Base-by-base conservation (phyloP, 2,888 invertebrate genomes). In the Cephus spinipes region DNA sequence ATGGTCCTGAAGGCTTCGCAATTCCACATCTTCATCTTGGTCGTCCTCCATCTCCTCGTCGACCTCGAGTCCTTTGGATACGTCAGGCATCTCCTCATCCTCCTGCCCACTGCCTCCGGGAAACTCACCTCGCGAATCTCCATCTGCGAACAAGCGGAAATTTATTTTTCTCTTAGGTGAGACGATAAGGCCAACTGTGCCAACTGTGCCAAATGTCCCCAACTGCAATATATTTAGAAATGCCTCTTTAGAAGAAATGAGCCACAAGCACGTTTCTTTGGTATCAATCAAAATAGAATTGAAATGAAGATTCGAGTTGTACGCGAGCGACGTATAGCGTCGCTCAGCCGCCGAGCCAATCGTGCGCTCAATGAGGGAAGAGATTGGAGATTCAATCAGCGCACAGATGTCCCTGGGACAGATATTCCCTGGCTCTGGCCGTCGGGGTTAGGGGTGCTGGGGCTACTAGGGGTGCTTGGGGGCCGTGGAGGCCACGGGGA, bases 21-120 rank as follows among this genome's bases (percentile, higher is more conserved):
- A 92, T 89, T 87, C 93, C 85, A 84, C 92, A 87, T 89, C 93
- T 87, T 87, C 92, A 88, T 92, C 92, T 82, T 90, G 92, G 85
- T 93, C 94, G 88, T 93, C 92, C 80, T 93, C 89, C 36, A 93
- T 93, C 23, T 92, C 92, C 31, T 91, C 90, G 78, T 93, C 93
- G 3, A 93, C 92, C 86, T 89, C 87, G 55, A 89, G 89, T 12
- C 93, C 92, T 82, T 86, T 89, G 40, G 82, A 83, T 76, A 91
- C 91, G 40, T 91, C 90, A 1, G 87, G 85, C 0, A 83, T 85
- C 79, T 74, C 91, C 84, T 88, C 92, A 83, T 88, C 92, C 88
- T 88, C 92, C 88, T 86, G 92, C 83, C 89, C 90, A 82, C 87
- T 93, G 89, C 89, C 92, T 88, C 88, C 92, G 31, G 91, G 86